Conservation (phyloP, 2,888 invertebrate genomes). For the Creontiades dilutus region DNA sequence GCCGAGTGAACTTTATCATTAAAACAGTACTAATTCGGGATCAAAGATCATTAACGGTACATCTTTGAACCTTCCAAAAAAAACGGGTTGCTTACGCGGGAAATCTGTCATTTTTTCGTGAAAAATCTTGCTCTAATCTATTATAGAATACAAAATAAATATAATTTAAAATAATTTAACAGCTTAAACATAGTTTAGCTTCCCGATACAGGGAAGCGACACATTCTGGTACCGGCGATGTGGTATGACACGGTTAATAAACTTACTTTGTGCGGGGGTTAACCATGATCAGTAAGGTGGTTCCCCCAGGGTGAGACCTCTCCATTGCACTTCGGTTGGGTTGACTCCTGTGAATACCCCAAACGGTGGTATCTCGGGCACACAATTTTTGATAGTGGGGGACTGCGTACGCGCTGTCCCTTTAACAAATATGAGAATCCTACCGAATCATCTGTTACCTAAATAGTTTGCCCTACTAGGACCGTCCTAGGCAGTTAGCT, state of each 20-base stretch:
- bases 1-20: too few relatives aligned
- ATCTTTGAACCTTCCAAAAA: too few relatives aligned
- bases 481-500: too few relatives aligned
- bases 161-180: not conserved
- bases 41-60: not conserved
- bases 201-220: not conserved
- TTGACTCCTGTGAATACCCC: constrained; percentile 26
- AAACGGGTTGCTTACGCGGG: not conserved
- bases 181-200: not conserved
- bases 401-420: constrained; percentile 57
- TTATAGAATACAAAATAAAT: not conserved
- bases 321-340: constrained; percentile 49
- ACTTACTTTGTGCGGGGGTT: constrained; percentile 44
- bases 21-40: too few relatives aligned
- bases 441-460: too few relatives aligned
- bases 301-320: constrained; percentile 49
- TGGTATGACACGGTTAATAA: not conserved
- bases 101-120: not conserved
- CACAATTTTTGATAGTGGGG: constrained; percentile 57
- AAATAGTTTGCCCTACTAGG: too few relatives aligned
- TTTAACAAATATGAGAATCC: not conserved
- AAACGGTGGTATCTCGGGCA: constrained; percentile 23
- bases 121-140: not conserved
- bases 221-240: not conserved
- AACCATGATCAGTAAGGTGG: constrained; percentile 45